Conservation (phyloP, 2,113 vertebrate species). For the Pteronura brasiliensis region DNA sequence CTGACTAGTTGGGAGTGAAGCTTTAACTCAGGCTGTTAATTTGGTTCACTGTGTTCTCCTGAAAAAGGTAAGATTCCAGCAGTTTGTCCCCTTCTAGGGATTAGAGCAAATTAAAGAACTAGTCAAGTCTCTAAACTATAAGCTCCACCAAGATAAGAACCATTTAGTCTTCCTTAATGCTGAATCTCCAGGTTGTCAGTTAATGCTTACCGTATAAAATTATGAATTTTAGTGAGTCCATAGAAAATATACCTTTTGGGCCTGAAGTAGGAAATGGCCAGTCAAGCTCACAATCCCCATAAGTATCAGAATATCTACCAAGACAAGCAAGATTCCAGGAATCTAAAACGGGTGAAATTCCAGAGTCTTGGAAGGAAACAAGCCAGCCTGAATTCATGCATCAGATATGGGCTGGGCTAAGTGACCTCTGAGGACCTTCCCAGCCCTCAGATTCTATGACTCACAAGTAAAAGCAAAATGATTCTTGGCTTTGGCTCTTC, state of each 20-base stretch:
- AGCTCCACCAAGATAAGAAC: not conserved
- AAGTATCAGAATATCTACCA: not conserved
- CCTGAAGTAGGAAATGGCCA: not conserved
- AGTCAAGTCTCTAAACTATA: not conserved
- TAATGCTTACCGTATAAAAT: not conserved
- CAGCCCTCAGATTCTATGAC: not conserved
- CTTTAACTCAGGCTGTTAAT: not conserved
- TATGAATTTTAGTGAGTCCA: not conserved
- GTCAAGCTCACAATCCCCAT: not conserved
- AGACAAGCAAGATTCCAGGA: not conserved
- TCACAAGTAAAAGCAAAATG: constrained; percentile 40
- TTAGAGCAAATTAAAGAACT: not conserved
- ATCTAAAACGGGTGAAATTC: constrained; percentile 56
- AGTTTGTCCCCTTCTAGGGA: not conserved
- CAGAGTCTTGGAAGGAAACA: constrained; percentile 45
- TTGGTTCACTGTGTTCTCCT: not conserved
- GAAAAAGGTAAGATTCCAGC: constrained; percentile 10
- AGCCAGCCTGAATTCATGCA: constrained; percentile 7
- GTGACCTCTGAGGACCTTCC: constrained; percentile 31
- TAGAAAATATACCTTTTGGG: not conserved
- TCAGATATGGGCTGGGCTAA: not conserved
- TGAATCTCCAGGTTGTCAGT: not conserved
- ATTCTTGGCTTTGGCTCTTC: constrained; percentile 21
- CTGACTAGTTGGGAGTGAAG: not conserved
- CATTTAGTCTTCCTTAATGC: not conserved